Conservation (phyloP, 2,113 vertebrate species). For the Ahaetulla prasina region DNA sequence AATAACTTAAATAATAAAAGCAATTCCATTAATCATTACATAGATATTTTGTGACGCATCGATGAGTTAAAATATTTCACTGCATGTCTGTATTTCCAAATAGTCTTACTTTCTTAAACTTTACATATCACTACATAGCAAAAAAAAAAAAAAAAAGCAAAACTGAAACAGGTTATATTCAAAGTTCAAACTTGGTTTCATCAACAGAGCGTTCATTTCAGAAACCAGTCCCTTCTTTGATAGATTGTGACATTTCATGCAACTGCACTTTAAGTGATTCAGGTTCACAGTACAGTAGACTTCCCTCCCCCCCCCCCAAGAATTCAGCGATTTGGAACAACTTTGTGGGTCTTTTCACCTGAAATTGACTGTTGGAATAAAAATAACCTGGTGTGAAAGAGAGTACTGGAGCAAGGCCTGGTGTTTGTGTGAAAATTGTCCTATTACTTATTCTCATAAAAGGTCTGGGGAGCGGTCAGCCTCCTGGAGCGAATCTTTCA, state of each 20-base stretch:
- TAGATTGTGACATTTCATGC: background rate
- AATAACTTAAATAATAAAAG: background rate
- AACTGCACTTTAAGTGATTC: background rate
- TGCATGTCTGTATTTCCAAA: background rate
- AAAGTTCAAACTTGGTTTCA: background rate
- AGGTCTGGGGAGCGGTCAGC: background rate
- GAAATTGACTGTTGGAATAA: background rate
- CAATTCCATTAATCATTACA: background rate
- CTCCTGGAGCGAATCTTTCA: conserved; percentile 11
- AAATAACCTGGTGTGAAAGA: background rate
- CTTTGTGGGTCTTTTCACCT: background rate
- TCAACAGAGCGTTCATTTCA: background rate
- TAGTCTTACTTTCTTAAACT: background rate
- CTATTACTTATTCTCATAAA: conserved; percentile 20
- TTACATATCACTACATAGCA: background rate
- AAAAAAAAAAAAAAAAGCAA: background rate
- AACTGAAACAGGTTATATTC: background rate
- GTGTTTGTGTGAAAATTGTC: conserved; percentile 7
- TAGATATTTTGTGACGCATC: background rate
- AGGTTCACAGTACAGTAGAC: background rate
- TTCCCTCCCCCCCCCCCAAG: background rate
- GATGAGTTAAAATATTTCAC: background rate
- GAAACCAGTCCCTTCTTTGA: background rate
- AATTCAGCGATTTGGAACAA: background rate
- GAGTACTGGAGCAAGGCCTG: conserved; percentile 8